Evolutionary conservation across 2,888 invertebrate genomes (phyloP), one percentile per base, ranked within the genome.

Genomic region (Epirrhoe alternata): DNA sequence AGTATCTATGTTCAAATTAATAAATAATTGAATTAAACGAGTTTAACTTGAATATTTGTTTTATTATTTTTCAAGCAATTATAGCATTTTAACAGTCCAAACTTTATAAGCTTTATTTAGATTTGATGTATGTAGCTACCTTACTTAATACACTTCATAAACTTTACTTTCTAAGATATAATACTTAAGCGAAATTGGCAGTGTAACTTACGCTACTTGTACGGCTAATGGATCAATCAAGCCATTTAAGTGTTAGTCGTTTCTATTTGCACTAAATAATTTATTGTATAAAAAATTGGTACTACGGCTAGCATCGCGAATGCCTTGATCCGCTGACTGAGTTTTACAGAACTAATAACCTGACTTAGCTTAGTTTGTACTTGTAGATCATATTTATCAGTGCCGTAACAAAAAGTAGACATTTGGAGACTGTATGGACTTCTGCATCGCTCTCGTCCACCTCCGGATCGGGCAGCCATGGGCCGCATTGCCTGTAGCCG

Each of bases 401-500:
- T 12, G 59, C 45, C 12, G 42, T 58, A 50, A 42, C 1, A 16
- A 50, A 14, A 17, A 54, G 10, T 16, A 66, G n/a, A 35, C 7
- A 51, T n/a, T 52, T 63, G 1, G 63, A 12, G 14, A 16, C 7
- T 7, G n/a, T 42, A 62, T 47, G 60, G 14, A 50, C 38, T 64
- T 63, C 33, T 35, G 77, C 73, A n/a, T 33, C 50, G 14, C 63
- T 64, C 53, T 77, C 77, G 65, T 75, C 70, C 14, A 71, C 72
- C 63, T 85, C 79, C 0, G 82, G 79, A 57, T 92, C 85, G 0
- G 92, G 90, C 0, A 89, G 71, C 92, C 92, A 93, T 0, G 87
- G 86, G 0, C 89, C 92, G 72, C 92, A 93, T 63, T 93, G 92
- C 56, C 92, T 80, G 76, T 93, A 93, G n/a, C 91, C 92, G 14